Evolutionary conservation across 2,113 vertebrate species (phyloP).

Genomic region (Leptosomus discolor): DNA sequence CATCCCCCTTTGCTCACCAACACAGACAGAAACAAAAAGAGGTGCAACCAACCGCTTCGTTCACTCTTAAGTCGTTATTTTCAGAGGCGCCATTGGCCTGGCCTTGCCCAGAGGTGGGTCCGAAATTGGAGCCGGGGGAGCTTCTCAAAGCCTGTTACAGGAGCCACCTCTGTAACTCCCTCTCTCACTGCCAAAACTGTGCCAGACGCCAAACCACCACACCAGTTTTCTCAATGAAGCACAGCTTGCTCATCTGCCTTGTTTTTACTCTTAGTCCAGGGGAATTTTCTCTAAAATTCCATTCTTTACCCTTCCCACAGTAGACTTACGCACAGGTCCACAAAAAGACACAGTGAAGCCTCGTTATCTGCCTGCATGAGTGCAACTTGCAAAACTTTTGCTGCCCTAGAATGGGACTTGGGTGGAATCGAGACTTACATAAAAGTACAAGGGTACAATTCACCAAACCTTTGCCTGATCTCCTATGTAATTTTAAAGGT

Average conservation of each 20-base stretch:
- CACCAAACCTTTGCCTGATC: background rate
- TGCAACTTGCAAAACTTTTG: background rate
- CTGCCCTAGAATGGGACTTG: background rate
- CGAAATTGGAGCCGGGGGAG: too few relatives aligned
- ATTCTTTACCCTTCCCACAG: background rate
- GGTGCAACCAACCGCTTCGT: too few relatives aligned
- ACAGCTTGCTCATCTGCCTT: background rate
- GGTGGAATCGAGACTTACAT: background rate
- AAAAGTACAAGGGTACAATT: background rate
- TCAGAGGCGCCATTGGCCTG: too few relatives aligned
- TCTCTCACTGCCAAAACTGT: too few relatives aligned
- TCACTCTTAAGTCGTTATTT: too few relatives aligned
- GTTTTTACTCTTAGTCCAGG: background rate
- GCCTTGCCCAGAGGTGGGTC: too few relatives aligned
- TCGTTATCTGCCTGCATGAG: background rate
- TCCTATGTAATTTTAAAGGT: background rate
- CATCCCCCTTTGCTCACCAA: too few relatives aligned
- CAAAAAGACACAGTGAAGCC: background rate
- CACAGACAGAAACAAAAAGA: too few relatives aligned
- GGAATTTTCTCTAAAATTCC: background rate
- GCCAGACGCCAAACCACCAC: too few relatives aligned
- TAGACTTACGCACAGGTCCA: background rate
- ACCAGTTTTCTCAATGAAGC: background rate
- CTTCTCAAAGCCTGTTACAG: too few relatives aligned
- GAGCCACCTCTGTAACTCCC: too few relatives aligned